phyloP scores from a whole-genome alignment of 2,113 vertebrate genomes.

The Petaurus breviceps region DNA sequence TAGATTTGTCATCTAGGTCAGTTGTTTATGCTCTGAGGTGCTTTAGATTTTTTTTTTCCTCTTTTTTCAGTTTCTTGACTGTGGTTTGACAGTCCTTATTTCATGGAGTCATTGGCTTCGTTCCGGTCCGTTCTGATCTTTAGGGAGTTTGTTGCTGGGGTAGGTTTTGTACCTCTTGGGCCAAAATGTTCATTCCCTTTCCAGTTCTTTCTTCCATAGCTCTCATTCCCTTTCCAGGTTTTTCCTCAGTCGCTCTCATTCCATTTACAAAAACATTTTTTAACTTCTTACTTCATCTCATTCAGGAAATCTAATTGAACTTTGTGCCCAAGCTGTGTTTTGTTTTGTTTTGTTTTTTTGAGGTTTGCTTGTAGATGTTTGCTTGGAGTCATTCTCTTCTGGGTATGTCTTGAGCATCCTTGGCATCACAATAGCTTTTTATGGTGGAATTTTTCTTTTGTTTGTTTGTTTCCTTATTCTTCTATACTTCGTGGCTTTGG shows the following conservation, averaged over 20 bases:
- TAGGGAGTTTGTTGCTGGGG: not conserved
- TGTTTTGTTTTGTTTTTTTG: too few relatives aligned
- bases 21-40: not conserved
- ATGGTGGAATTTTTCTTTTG: not conserved
- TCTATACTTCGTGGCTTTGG: not conserved
- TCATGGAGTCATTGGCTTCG: not conserved
- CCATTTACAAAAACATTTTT: not conserved
- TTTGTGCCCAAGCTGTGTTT: not conserved
- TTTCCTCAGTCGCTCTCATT: not conserved
- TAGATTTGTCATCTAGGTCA: not conserved
- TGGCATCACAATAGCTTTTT: not conserved
- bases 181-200: not conserved
- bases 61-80: not conserved
- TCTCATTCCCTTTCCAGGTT: not conserved
- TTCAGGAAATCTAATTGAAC: not conserved
- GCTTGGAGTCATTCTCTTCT: not conserved
- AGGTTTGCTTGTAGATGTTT: not conserved
- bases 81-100: too few relatives aligned
- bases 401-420: too few relatives aligned
- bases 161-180: not conserved
- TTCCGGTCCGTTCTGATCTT: not conserved
- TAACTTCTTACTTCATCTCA: not conserved
- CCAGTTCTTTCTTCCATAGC: not conserved
- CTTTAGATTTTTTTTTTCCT: too few relatives aligned
- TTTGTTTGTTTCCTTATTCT: not conserved